phyloP scores from a whole-genome alignment of 2,113 vertebrate genomes.

The Pterocles gutturalis region DNA sequence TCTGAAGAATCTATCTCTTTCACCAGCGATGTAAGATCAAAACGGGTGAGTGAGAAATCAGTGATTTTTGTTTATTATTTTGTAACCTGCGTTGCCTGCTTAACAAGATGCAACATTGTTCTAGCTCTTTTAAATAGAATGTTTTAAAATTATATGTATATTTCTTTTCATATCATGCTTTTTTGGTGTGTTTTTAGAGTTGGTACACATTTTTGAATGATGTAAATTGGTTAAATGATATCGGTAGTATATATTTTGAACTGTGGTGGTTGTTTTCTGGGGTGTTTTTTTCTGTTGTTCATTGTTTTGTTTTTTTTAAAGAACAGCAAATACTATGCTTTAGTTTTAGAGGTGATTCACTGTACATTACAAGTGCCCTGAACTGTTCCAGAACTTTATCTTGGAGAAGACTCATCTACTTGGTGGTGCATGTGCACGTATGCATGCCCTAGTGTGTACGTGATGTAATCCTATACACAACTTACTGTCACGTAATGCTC shows the following conservation, averaged over 20 bases:
- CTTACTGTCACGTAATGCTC: background rate
- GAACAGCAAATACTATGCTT: background rate
- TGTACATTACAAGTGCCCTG: background rate
- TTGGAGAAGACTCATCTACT: background rate
- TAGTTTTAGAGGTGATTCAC: background rate
- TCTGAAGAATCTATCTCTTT: conserved; percentile 79
- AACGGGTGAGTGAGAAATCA: conserved; percentile 82
- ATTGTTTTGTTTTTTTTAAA: background rate
- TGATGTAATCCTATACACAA: background rate
- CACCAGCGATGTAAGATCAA: conserved; percentile 83
- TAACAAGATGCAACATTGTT: background rate
- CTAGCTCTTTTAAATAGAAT: background rate
- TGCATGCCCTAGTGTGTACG: background rate
- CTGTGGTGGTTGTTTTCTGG: background rate
- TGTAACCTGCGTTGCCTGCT: background rate
- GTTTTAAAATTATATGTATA: background rate
- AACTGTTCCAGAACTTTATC: background rate
- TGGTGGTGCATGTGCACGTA: background rate
- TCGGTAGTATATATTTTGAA: background rate
- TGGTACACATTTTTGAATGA: background rate
- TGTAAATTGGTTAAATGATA: background rate
- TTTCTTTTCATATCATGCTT: background rate
- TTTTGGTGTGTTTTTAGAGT: background rate
- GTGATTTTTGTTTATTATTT: background rate
- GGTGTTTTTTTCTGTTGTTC: background rate